Conservation (phyloP, 1,140 invertebrate species). For the Lordiphosa mommai region DNA sequence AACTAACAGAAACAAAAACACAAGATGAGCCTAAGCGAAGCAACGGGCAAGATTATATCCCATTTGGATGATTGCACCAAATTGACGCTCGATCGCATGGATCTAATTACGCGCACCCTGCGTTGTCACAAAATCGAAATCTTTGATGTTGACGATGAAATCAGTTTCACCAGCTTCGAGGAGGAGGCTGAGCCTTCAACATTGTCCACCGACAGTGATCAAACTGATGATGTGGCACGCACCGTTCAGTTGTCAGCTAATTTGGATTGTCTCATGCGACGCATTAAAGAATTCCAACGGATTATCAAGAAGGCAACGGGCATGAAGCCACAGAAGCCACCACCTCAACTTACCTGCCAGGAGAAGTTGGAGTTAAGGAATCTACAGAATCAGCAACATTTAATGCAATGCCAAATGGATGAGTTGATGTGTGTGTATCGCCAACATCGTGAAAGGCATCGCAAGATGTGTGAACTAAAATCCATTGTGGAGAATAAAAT, state of each 20-base stretch:
- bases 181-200: constrained; percentile 9
- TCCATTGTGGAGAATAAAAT: neutral
- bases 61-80: constrained; percentile 16
- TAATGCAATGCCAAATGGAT: constrained; percentile 17
- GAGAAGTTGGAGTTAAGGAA: constrained; percentile 4
- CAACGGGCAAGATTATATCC: constrained; percentile 4
- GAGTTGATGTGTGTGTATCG: constrained; percentile 24
- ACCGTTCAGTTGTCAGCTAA: neutral
- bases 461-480: neutral
- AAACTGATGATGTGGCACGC: constrained; percentile 19
- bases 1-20: too few species aligned
- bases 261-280: constrained; percentile 23
- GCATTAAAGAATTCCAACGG: constrained; percentile 29
- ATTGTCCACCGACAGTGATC: neutral
- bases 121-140: constrained; percentile 27
- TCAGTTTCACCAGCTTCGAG: constrained; percentile 20
- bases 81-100: constrained; percentile 27
- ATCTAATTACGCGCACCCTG: constrained; percentile 26
- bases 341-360: neutral
- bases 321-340: neutral
- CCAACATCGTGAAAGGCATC: neutral
- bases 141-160: constrained; percentile 29
- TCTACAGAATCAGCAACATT: constrained; percentile 11
- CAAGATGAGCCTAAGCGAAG: neutral
- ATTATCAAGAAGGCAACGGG: neutral